Conservation (phyloP, 2,888 invertebrate species). For the Drosophila niveifrons region DNA sequence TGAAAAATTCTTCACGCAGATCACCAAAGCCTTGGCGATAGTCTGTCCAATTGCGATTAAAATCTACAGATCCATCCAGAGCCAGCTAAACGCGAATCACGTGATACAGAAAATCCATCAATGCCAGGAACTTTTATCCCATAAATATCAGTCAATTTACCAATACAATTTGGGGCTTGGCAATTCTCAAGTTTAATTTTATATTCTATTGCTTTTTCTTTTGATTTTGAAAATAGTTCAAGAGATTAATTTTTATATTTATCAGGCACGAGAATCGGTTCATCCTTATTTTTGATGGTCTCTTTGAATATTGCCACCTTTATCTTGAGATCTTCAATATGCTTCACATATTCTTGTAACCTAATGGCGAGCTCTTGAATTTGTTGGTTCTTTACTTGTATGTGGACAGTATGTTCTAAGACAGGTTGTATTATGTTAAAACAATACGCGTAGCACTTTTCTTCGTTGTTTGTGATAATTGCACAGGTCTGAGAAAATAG, state of each 20-base stretch:
- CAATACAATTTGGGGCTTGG: neutral
- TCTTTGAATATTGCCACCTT: neutral
- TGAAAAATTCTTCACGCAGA: too few relatives aligned
- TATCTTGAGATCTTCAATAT: neutral
- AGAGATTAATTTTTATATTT: neutral
- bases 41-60: too few relatives aligned
- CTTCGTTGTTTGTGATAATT: neutral
- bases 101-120: too few relatives aligned
- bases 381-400: neutral
- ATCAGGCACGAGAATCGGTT: neutral
- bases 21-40: too few relatives aligned
- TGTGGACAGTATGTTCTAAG: conserved; percentile 6
- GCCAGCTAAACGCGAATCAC: too few relatives aligned
- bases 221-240: neutral
- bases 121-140: too few relatives aligned
- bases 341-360: neutral
- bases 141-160: too few relatives aligned
- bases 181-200: neutral
- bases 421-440: conserved; percentile 4
- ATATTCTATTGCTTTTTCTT: neutral
- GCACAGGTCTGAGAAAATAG: neutral
- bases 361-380: neutral
- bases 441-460: conserved; percentile 8
- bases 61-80: too few relatives aligned
- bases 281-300: neutral